Conservation (phyloP, 2,113 vertebrate species). For the Gasterosteus aculeatus region DNA sequence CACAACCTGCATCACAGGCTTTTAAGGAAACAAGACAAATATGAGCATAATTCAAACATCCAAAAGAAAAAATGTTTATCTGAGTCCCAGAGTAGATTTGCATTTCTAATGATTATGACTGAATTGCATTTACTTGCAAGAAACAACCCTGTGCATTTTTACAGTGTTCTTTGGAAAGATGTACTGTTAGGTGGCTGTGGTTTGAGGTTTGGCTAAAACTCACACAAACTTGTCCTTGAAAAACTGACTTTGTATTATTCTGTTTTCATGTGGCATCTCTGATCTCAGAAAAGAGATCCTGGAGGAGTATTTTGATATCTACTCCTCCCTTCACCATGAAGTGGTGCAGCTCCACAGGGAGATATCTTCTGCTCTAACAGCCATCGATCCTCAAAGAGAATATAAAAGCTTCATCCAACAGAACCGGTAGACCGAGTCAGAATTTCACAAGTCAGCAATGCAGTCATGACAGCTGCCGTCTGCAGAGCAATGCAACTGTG, state of each 20-base stretch:
- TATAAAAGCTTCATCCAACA: constrained; percentile 88
- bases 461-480: neutral
- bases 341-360: constrained; percentile 85
- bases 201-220: neutral
- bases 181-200: neutral
- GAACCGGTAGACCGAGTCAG: constrained; percentile 82
- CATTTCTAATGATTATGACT: no score
- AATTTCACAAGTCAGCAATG: neutral
- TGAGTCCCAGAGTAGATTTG: neutral
- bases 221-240: neutral
- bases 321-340: constrained; percentile 90
- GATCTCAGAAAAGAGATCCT: constrained; percentile 89
- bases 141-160: neutral
- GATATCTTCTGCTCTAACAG: constrained; percentile 81
- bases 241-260: neutral
- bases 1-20: neutral
- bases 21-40: neutral
- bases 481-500: neutral
- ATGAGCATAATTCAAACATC: neutral
- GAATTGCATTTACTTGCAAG: neutral
- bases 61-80: neutral
- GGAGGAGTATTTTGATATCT: constrained; percentile 90
- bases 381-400: constrained; percentile 85
- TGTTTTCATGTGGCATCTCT: neutral
- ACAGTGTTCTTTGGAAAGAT: neutral